Evolutionary conservation across 2,888 invertebrate genomes (phyloP).

Genomic region (Lithophane leautieri): DNA sequence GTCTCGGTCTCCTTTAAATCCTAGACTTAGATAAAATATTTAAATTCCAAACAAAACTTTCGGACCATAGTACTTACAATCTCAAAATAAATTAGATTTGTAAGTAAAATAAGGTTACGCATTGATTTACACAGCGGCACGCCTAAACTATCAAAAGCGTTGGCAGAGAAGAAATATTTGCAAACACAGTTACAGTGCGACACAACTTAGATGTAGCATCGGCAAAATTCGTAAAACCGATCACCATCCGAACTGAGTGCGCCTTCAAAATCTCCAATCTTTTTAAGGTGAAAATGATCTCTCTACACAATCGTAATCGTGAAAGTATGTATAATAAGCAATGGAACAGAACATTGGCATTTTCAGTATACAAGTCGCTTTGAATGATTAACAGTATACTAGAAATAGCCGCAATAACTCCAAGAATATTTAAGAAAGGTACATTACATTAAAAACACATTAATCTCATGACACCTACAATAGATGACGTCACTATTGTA

Average conservation of each 20-base stretch:
- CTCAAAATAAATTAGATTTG: conserved; percentile 34
- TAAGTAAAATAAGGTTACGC: conserved; percentile 21
- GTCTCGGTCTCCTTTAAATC: conserved; percentile 29
- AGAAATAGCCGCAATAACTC: conserved; percentile 15
- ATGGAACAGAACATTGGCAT: not conserved
- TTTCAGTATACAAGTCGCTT: not conserved
- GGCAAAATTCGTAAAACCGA: too few relatives aligned
- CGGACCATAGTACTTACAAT: conserved; percentile 19
- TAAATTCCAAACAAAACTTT: conserved; percentile 24
- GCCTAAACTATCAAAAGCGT: not conserved
- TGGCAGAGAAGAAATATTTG: not conserved
- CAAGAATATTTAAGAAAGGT: conserved; percentile 57
- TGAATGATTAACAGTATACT: not conserved
- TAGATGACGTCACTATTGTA: conserved; percentile 43
- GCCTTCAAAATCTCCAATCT: too few relatives aligned
- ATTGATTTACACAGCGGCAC: conserved; percentile 4
- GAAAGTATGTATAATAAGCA: not conserved
- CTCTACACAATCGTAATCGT: not conserved
- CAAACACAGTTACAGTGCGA: not conserved
- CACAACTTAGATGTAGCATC: too few relatives aligned
- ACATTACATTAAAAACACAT: conserved; percentile 75
- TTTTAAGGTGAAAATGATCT: too few relatives aligned
- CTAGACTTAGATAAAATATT: conserved; percentile 31
- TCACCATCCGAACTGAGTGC: too few relatives aligned
- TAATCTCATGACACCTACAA: conserved; percentile 60